These are phyloP conservation scores for Bombus waltoni DNA, from an alignment of 1,140 invertebrate species.

Conservation along the genomic window DNA sequence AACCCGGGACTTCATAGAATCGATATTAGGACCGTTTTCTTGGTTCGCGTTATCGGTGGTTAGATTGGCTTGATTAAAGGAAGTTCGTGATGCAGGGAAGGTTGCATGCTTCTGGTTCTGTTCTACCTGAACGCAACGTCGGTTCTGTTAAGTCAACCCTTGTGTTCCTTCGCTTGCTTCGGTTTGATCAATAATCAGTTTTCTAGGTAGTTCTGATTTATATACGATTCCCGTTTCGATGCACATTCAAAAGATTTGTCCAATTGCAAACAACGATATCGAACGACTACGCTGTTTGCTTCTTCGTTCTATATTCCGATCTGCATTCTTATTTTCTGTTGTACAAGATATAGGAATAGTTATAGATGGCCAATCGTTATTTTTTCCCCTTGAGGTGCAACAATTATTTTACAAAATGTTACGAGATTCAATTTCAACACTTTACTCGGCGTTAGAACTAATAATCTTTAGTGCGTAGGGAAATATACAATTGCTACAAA, in stretches of 20 bases:
- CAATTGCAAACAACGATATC: neutral
- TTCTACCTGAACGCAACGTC: neutral
- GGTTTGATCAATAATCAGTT: slow-evolving; percentile 4
- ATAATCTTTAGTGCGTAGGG: no score
- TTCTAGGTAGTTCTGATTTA: neutral
- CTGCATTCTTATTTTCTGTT: neutral
- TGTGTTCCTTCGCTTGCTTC: neutral
- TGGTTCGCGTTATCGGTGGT: neutral
- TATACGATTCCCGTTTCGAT: neutral
- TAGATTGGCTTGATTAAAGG: neutral
- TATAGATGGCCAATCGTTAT: neutral
- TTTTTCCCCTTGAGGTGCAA: neutral
- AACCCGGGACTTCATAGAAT: neutral
- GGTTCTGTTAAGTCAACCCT: neutral
- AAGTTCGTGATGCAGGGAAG: neutral
- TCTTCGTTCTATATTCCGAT: neutral
- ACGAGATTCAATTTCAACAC: no score
- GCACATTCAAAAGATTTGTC: neutral
- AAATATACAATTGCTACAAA: no score
- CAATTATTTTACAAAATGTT: neutral
- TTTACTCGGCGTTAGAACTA: no score
- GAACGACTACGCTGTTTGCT: neutral
- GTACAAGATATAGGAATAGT: neutral
- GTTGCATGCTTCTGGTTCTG: neutral
- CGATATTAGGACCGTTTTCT: neutral